Base-by-base conservation (phyloP, 2,888 invertebrate species). In the Chrysodeixis includens region DNA sequence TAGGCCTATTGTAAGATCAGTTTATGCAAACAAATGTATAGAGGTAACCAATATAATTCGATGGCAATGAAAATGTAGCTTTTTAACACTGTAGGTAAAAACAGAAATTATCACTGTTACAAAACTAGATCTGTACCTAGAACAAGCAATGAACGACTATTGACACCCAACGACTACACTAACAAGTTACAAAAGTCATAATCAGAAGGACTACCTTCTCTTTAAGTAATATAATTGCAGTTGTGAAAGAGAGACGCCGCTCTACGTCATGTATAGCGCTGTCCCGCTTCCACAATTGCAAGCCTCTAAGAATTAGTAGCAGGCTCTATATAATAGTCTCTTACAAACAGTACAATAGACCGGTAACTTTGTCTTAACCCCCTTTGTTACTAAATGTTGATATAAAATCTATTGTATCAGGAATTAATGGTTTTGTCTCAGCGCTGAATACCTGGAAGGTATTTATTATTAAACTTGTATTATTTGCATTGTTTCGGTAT, bases 281-380 rank as follows among this genome's bases (percentile, higher is more conserved):
- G 26, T 26, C 26, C 6, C 26, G 2, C 18, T 69, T 53, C 49
- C 63, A 52, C 32, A 54, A 26, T 6, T 44, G 26, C 49, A 61
- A 26, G 2, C 2, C 26, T 26, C 6, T 4, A 26, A 26, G 26
- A 26, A 2, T 2, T 26, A 6, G 26, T 26, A 4, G 26, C 6
- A 26, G 52, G n/a, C 14, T 20, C 44, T 66, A 59, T 58, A 49
- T 9, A 62, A 66, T 58, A 62, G 71, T 76, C 14, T 76, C 56
- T 44, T 56, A 71, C 59, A 71, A 59, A 66, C 59, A 71, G 56
- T 52, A 76, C 72, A 74, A 74, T 71, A 40, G 59, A 20, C 32
- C 49, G 44, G n/a, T 44, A 74, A 71, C 62, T 74, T 62, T 73
- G 76, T 76, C 72, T 59, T 14, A 18, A 57, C 49, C 61, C 72